Evolutionary conservation across 1,140 invertebrate genomes (phyloP).

Genomic region (Lepidotrigona ventralis): DNA sequence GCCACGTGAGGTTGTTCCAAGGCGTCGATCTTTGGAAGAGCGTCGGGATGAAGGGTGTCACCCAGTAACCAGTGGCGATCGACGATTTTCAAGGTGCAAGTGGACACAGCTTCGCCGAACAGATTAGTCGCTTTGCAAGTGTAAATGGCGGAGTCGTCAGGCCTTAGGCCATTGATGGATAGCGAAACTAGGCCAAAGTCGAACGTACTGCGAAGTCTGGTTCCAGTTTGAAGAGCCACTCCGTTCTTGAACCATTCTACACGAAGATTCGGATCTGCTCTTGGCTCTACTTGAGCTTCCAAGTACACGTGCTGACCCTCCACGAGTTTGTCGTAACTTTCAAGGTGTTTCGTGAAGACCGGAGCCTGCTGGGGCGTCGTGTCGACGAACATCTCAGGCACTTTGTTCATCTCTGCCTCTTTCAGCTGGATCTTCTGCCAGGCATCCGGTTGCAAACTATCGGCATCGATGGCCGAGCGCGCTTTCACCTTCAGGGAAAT

Average conservation of each 20-base stretch:
- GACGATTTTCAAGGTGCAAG: conserved; percentile 93
- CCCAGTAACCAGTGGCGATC: conserved; percentile 92
- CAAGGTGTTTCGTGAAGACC: conserved; percentile 94
- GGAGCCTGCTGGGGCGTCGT: conserved; percentile 91
- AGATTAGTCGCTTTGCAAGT: conserved; percentile 95
- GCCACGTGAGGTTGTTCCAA: conserved; percentile 89
- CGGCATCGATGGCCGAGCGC: conserved; percentile 88
- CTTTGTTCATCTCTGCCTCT: conserved; percentile 93
- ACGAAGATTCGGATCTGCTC: conserved; percentile 94
- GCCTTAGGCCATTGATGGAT: conserved; percentile 91
- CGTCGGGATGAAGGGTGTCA: conserved; percentile 94
- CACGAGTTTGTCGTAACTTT: conserved; percentile 90
- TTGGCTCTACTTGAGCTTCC: conserved; percentile 97
- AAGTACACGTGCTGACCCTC: conserved; percentile 95
- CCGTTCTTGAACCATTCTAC: conserved; percentile 97
- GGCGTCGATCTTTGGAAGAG: conserved; percentile 91
- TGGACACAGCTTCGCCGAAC: conserved; percentile 94
- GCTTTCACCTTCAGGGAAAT: conserved; percentile 93
- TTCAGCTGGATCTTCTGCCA: conserved; percentile 94
- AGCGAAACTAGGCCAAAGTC: conserved; percentile 97
- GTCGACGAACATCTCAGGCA: conserved; percentile 91
- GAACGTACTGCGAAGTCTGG: conserved; percentile 92
- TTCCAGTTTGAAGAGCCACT: conserved; percentile 89
- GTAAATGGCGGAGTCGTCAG: conserved; percentile 96
- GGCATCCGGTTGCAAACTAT: conserved; percentile 91